Base-by-base conservation (phyloP, 2,797 vertebrate species). In the Australoheros facetus region DNA sequence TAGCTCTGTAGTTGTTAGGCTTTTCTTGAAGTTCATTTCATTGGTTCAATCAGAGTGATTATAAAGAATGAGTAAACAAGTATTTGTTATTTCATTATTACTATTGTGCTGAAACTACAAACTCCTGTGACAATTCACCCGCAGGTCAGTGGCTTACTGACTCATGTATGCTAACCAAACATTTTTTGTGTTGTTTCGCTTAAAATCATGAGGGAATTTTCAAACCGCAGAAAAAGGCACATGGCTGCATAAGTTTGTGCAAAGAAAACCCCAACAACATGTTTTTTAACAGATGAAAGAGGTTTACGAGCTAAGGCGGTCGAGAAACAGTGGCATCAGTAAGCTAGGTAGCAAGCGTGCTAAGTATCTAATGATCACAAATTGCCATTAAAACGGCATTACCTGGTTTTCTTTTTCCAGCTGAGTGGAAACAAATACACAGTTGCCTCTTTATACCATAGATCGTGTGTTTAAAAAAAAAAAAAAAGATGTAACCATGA, bases 401-500 rank as follows among this genome's bases (percentile, higher is more conserved):
- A 12, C 10, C 10, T 19, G 39, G 1, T 69, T 51, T n/a, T 66
- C 37, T 42, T 51, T 48, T 30, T 0, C 42, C 23, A 30, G 1
- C 0, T 30, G 23, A 0, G 17, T 19, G 26, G 42, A 30, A 69
- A 48, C 16, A 66, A 69, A 69, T 19, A 51, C 62, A 69, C 42
- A 51, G 5, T 11, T 69, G 7, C 26, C 42, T 30, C 11, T 69
- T 48, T 66, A 28, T 4, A 69, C 16, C 26, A 26, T 4, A 0
- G 14, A 45, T 64, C 28, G 3, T 45, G 60, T 64, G 21, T 7
- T 32, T 32, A 2, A 7, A 39, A 8, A 66, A 66, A 48, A 48
- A 30, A 26, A 26, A 26, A 26, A 26, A 10, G 0, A 69, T n/a
- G 42, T 51, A 51, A 26, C 0, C 16, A 19, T n/a, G 26, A 51